Evolutionary conservation across 2,888 invertebrate species (phyloP).

Genomic region (Drosophila pseudotakahashii): DNA sequence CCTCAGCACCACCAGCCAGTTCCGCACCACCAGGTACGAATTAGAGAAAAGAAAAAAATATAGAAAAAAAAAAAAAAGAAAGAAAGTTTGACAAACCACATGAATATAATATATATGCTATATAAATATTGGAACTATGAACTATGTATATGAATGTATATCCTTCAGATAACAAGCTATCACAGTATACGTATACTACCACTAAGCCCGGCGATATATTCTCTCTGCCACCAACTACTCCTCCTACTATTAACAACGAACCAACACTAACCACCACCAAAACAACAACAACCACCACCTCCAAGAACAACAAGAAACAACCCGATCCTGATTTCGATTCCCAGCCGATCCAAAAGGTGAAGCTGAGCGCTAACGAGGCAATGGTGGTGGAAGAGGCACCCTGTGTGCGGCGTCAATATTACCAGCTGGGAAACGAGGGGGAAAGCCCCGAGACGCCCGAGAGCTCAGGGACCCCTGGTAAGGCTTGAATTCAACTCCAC

Average conservation of each 20-base stretch:
- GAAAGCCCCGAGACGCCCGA: conserved; percentile 9
- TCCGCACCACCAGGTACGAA: conserved; percentile 82
- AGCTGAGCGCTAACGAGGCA: conserved; percentile 71
- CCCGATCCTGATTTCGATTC: conserved; percentile 28
- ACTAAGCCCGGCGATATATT: conserved; percentile 79
- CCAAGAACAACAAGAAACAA: conserved; percentile 13
- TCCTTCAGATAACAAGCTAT: conserved; percentile 84
- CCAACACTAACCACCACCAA: conserved; percentile 58
- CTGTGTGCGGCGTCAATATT: conserved; percentile 78
- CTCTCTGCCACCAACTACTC: conserved; percentile 79
- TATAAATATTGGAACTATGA: conserved; percentile 58
- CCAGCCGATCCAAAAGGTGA: conserved; percentile 75
- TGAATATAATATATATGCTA: conserved; percentile 26
- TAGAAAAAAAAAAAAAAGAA: conserved; percentile 31
- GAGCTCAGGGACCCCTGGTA: conserved; percentile 66
- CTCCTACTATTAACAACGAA: conserved; percentile 77
- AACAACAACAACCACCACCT: conserved; percentile 22
- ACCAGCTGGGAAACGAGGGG: conserved; percentile 77
- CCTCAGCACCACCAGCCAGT: conserved; percentile 37
- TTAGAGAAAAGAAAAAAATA: conserved; percentile 47
- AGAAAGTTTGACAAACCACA: conserved; percentile 26
- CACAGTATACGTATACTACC: conserved; percentile 80
- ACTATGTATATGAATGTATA: conserved; percentile 81
- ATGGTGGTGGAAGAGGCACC: conserved; percentile 65
- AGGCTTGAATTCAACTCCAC: conserved; percentile 46